A percentile compares a stretch with the other conserved stretches of the same genome.
Evolutionary conservation across 2,797 vertebrate genomes (phyloP).

Genomic region (Fistularia commersonii): DNA sequence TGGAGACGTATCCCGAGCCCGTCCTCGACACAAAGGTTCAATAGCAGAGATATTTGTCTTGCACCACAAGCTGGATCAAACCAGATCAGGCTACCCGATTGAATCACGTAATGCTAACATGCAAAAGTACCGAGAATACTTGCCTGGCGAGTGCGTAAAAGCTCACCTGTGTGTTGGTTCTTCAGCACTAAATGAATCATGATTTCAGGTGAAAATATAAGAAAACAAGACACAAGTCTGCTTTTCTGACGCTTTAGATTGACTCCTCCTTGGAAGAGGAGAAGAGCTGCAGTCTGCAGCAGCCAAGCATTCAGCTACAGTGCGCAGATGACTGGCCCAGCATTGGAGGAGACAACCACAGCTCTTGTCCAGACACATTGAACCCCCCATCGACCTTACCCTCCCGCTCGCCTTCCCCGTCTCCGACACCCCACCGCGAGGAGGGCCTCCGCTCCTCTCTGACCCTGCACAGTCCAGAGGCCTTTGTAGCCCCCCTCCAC

Average conservation of each 20-base stretch:
- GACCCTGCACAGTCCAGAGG: slow-evolving; percentile 59
- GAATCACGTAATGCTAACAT: too few relatives aligned
- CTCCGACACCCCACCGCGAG: slow-evolving; percentile 43
- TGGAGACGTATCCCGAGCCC: slow-evolving; percentile 70
- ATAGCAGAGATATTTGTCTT: not conserved
- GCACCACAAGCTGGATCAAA: too few relatives aligned
- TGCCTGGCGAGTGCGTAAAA: too few relatives aligned
- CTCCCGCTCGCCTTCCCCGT: slow-evolving; percentile 45
- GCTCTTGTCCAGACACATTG: slow-evolving; percentile 50
- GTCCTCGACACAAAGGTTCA: slow-evolving; percentile 67
- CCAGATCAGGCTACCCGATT: too few relatives aligned
- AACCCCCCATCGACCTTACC: slow-evolving; percentile 54
- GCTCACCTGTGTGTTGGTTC: too few relatives aligned
- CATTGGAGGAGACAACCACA: slow-evolving; percentile 41
- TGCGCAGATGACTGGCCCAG: slow-evolving; percentile 68
- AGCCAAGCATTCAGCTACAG: slow-evolving; percentile 68
- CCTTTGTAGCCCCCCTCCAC: slow-evolving; percentile 58
- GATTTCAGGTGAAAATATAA: too few relatives aligned
- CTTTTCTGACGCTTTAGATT: slow-evolving; percentile 42
- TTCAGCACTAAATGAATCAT: too few relatives aligned
- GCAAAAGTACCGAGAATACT: too few relatives aligned
- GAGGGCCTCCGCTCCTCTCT: slow-evolving; percentile 69
- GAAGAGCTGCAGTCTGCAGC: slow-evolving; percentile 55
- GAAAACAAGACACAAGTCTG: too few relatives aligned
- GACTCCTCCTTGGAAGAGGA: slow-evolving; percentile 62